Evolutionary conservation across 1,140 invertebrate genomes (phyloP), one percentile per base, ranked within the genome.

Genomic region (Drosophila guanche): DNA sequence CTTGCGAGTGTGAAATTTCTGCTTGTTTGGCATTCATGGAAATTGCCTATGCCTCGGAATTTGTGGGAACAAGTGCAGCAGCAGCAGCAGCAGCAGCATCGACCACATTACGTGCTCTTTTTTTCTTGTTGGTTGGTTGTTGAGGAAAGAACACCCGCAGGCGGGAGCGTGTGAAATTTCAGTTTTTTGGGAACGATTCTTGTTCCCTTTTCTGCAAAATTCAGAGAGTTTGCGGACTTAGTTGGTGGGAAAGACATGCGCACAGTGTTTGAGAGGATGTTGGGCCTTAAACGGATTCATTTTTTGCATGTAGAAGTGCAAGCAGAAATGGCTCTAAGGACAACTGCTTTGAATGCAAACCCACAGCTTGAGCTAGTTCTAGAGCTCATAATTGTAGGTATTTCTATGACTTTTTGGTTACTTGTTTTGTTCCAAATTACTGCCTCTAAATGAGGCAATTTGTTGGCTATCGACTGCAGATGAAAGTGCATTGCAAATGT

Each of bases 61-160:
- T 88, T 88, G 75, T 88, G 83, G 79, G 83, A 88, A 88, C 83
- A 88, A 88, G 83, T 88, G 83, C 83, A 88, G 46, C 45, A 29
- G 14, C 60, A 59, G 27, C 47, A 58, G 40, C 58, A 62, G 8
- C 25, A 40, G 41, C 27, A 67, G 41, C 40, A 33, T 54, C 43
- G 45, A 72, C 54, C 59, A 76, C 51, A 52, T 86, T 85, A 86
- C 83, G 81, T 85, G 83, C 83, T 65, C 51, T 50, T 71, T 66
- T 58, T 53, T 43, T 45, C 25, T 20, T 20, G 16, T 20, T 20
- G 16, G 16, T 20, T 20, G 37, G 33, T 10, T 20, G 37, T 25
- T 10, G 47, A 59, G 33, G 54, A 50, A 37, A 74, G 80, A 86
- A 80, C 81, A 77, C 78, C 83, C 81, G 81, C 81, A 78, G 83